Percentiles rank a stretch among this genome's conserved stretches.
These are phyloP conservation scores for Nyctereutes procyonoides DNA, from an alignment of 2,113 vertebrate genomes.

Conservation along the genomic window DNA sequence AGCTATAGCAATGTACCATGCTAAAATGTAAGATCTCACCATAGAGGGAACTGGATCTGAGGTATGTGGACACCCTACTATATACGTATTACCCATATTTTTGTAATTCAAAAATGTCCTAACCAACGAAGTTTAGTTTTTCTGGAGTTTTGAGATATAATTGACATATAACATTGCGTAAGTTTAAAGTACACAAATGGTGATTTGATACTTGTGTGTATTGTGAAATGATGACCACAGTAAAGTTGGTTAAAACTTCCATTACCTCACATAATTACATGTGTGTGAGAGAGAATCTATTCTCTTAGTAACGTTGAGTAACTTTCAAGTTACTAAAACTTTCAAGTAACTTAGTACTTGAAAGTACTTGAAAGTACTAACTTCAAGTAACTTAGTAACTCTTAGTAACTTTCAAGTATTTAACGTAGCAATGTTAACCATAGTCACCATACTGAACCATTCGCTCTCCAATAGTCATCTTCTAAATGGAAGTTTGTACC, in stretches of 20 bases:
- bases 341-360: not conserved
- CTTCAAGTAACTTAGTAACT: not conserved
- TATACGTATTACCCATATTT: not conserved
- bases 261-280: not conserved
- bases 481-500: not conserved
- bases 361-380: no score
- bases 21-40: not conserved
- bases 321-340: not conserved
- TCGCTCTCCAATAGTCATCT: not conserved
- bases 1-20: not conserved
- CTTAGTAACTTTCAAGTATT: not conserved
- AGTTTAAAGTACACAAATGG: not conserved
- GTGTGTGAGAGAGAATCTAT: not conserved
- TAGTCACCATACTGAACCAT: not conserved
- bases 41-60: not conserved
- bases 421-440: not conserved
- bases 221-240: not conserved
- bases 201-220: not conserved
- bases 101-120: not conserved
- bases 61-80: not conserved
- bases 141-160: not conserved
- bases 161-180: not conserved
- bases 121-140: not conserved
- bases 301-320: not conserved
- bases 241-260: not conserved